Percentiles rank a stretch among this genome's conserved stretches.
These are phyloP conservation scores for Hemichromis elongatus DNA, from an alignment of 2,113 vertebrate genomes.

Conservation along the genomic window DNA sequence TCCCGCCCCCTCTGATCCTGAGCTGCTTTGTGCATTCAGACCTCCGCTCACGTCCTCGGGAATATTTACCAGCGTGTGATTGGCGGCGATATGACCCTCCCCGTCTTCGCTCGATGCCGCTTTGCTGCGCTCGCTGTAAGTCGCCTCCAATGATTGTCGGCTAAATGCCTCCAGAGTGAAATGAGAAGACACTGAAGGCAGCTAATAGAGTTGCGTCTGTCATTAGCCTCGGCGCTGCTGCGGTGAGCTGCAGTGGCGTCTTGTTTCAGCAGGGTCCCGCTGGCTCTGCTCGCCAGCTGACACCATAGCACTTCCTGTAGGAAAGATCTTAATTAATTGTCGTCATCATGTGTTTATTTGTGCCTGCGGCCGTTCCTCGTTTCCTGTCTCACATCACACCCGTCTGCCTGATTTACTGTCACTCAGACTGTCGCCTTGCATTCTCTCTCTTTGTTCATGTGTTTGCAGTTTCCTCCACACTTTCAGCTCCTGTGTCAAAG, in stretches of 20 bases:
- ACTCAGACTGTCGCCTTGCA: background rate
- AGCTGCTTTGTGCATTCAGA: background rate
- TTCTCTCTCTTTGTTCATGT: background rate
- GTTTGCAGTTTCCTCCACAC: background rate
- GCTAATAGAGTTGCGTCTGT: constrained; percentile 22
- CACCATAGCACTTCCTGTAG: constrained; percentile 32
- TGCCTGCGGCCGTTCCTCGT: constrained; percentile 17
- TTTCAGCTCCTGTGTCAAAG: background rate
- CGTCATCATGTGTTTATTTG: constrained; percentile 29
- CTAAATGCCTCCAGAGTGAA: constrained; percentile 26
- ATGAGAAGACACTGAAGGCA: constrained; percentile 17
- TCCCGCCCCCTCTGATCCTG: background rate
- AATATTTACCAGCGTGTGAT: background rate
- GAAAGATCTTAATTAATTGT: constrained; percentile 40
- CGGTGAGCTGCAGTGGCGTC: background rate
- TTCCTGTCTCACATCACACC: constrained; percentile 11
- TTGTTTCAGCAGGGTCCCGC: constrained; percentile 18
- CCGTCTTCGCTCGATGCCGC: constrained; percentile 1
- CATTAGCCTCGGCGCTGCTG: constrained; percentile 30
- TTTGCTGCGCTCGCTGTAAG: background rate
- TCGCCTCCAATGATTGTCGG: background rate
- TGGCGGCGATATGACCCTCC: background rate
- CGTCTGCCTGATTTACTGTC: background rate
- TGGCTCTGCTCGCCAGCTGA: constrained; percentile 11
- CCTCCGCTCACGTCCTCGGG: background rate